Conservation (phyloP, 2,797 vertebrate genomes). For the Clarias fuscus region DNA sequence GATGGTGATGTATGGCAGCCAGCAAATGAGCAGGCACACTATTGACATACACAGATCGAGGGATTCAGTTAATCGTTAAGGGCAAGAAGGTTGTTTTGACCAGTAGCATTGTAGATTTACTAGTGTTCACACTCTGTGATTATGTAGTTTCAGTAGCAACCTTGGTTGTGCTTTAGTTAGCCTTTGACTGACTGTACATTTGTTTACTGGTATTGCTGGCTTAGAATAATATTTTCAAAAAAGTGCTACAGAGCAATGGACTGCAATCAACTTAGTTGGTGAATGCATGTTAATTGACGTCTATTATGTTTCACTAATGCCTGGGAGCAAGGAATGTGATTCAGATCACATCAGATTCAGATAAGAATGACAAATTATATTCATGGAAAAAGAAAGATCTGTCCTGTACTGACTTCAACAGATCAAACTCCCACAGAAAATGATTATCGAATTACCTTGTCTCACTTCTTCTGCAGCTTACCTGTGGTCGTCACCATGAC, state of each 20-base stretch:
- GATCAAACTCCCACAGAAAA: slow-evolving; percentile 34
- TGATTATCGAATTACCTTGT: slow-evolving; percentile 27
- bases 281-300: not conserved
- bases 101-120: slow-evolving; percentile 5
- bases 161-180: not conserved
- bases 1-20: slow-evolving; percentile 73
- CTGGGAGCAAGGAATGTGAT: not conserved
- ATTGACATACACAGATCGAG: slow-evolving; percentile 33
- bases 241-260: not conserved
- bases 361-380: too few species aligned
- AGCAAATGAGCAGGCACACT: slow-evolving; percentile 75
- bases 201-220: not conserved
- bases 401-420: not conserved
- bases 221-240: not conserved
- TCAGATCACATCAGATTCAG: not conserved
- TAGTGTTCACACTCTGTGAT: slow-evolving; percentile 6
- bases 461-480: slow-evolving; percentile 60
- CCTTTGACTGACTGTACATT: not conserved
- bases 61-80: slow-evolving; percentile 37
- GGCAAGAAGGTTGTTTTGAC: slow-evolving; percentile 17
- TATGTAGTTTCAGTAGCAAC: slow-evolving; percentile 19
- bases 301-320: not conserved
- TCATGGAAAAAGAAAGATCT: too few species aligned
- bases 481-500: slow-evolving; percentile 73
- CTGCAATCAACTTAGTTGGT: not conserved